A percentile compares a stretch with the other conserved stretches of the same genome.
These are phyloP conservation scores for Cepphus grylle DNA, from an alignment of 2,113 vertebrate genomes.

Conservation along the genomic window DNA sequence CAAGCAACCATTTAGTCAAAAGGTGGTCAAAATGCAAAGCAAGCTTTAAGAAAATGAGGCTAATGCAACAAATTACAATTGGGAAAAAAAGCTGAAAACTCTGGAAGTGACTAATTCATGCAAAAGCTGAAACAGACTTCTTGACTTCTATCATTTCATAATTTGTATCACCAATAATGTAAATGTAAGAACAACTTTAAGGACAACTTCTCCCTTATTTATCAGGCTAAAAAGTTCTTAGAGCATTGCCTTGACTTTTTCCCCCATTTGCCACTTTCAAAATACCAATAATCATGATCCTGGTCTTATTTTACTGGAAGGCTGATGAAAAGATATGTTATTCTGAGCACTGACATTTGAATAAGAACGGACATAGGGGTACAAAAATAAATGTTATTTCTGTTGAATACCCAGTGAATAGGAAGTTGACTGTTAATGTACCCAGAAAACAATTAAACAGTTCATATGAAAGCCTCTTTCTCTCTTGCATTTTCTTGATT, in stretches of 20 bases:
- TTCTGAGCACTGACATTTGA: background rate
- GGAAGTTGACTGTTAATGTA: background rate
- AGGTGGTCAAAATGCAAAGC: background rate
- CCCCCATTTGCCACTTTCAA: background rate
- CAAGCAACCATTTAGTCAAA: background rate
- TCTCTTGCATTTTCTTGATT: background rate
- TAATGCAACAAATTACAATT: background rate
- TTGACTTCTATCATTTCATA: background rate
- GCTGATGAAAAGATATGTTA: background rate
- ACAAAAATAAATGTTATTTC: background rate
- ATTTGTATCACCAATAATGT: background rate
- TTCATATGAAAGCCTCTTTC: background rate
- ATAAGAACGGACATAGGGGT: background rate
- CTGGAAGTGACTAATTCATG: background rate
- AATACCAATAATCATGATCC: background rate
- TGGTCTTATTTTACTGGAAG: background rate
- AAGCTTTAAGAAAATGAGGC: background rate
- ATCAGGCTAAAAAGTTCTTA: background rate
- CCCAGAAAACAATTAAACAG: background rate
- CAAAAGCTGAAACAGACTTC: background rate
- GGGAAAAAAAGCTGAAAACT: background rate
- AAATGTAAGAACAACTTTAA: background rate
- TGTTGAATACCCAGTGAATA: background rate
- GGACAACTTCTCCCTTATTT: background rate
- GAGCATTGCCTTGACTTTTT: background rate